These are phyloP conservation scores for Platichthys stellatus DNA, from an alignment of 2,113 vertebrate species.

Conservation along the genomic window DNA sequence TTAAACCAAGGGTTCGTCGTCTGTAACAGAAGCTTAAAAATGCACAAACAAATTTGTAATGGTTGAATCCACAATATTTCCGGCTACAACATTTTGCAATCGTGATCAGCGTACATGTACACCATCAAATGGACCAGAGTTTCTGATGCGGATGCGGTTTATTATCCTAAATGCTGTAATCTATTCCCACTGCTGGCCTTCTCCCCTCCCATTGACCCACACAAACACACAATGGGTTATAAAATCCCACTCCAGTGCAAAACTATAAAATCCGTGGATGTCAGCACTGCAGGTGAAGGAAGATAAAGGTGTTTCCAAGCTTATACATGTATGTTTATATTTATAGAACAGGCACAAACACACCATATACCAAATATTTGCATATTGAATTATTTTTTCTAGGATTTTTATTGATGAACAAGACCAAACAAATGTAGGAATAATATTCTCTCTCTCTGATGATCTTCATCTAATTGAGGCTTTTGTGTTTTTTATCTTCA, in stretches of 20 bases:
- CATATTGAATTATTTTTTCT: constrained; percentile 11
- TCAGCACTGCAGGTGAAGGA: neutral
- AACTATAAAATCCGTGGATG: constrained; percentile 16
- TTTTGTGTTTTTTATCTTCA: no score
- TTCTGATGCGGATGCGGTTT: constrained; percentile 48
- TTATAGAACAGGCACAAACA: neutral
- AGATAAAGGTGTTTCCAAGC: neutral
- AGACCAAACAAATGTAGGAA: no score
- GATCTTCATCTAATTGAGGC: no score
- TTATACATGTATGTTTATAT: no score
- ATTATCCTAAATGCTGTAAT: constrained; percentile 76
- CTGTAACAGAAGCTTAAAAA: neutral
- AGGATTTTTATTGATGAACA: no score
- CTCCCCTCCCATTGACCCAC: neutral
- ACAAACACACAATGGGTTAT: constrained; percentile 25
- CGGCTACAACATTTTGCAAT: constrained; percentile 5
- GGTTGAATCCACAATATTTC: constrained; percentile 6
- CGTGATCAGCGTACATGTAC: constrained; percentile 8
- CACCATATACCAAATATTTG: neutral
- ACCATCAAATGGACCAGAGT: constrained; percentile 22
- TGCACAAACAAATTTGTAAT: neutral
- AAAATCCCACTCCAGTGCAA: constrained; percentile 9
- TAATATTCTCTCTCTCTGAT: no score
- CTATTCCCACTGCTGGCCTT: constrained; percentile 47
- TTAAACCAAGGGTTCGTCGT: neutral